Conservation (phyloP, 1,140 invertebrate genomes). For the Sitodiplosis mosellana region DNA sequence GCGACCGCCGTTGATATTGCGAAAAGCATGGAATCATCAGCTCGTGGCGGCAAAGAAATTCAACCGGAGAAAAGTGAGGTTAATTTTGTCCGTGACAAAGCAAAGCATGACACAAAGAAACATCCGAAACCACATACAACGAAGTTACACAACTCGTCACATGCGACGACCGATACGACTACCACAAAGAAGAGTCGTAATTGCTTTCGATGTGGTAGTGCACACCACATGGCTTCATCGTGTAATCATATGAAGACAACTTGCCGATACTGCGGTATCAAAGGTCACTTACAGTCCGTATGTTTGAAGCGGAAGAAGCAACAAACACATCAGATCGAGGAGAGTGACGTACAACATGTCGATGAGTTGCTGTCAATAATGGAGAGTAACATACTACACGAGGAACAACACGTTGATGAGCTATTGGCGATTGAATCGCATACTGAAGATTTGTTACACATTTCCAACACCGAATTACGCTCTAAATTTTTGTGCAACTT, state of each 20-base stretch:
- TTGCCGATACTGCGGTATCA: slow-evolving; percentile 2
- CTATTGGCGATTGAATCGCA: background rate
- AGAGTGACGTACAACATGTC: too few species aligned
- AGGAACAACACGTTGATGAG: too few species aligned
- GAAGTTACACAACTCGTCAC: background rate
- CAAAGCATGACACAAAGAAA: background rate
- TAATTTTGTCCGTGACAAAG: background rate
- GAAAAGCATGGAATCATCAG: too few species aligned
- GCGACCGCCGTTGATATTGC: background rate
- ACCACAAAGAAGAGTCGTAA: background rate
- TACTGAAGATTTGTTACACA: slow-evolving; percentile 1
- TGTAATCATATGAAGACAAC: slow-evolving; percentile 1
- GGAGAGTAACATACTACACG: too few species aligned
- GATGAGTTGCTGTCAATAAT: too few species aligned
- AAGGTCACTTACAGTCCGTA: slow-evolving; percentile 3
- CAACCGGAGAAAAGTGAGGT: slow-evolving; percentile 1
- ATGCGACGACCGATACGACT: too few species aligned
- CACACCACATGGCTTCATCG: background rate
- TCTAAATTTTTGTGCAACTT: too few species aligned
- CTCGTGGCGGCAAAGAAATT: slow-evolving; percentile 1
- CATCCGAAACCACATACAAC: slow-evolving; percentile 1
- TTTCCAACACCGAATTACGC: too few species aligned
- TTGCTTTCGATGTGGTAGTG: slow-evolving; percentile 2
- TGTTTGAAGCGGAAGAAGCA: too few species aligned
- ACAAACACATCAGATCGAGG: too few species aligned